A percentile compares a stretch with the other conserved stretches of the same genome.
These are phyloP conservation scores for Rhinichthys klamathensis DNA, from an alignment of 2,113 vertebrate genomes.

Conservation along the genomic window DNA sequence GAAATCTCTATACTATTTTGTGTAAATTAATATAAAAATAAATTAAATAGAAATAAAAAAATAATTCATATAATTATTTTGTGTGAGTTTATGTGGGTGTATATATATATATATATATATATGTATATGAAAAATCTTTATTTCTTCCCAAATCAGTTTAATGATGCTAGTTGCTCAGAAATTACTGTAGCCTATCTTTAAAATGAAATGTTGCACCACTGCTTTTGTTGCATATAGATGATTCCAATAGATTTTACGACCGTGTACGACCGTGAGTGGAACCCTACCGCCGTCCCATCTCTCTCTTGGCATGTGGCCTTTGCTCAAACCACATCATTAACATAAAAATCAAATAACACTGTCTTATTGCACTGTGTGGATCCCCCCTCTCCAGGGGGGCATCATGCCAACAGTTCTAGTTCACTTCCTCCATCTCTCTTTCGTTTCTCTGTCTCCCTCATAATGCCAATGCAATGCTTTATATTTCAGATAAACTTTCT, in stretches of 20 bases:
- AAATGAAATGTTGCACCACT: background rate
- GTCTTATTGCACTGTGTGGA: conserved; percentile 11
- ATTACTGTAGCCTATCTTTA: background rate
- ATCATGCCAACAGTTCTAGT: conserved; percentile 5
- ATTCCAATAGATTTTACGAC: background rate
- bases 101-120: too few species aligned
- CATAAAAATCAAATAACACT: conserved; percentile 27
- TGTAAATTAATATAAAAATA: background rate
- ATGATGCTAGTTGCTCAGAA: background rate
- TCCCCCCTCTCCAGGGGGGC: conserved; percentile 5
- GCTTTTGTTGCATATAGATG: background rate
- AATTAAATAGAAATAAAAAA: background rate
- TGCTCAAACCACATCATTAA: conserved; percentile 25
- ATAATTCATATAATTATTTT: background rate
- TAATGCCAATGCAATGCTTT: background rate
- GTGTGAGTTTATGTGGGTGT: background rate
- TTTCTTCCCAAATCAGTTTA: background rate
- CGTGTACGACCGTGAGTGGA: background rate
- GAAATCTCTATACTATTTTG: background rate
- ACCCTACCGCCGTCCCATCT: conserved; percentile 16
- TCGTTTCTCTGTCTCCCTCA: background rate
- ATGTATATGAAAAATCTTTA: too few species aligned
- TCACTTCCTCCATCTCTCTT: conserved; percentile 2
- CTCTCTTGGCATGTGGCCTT: conserved; percentile 32
- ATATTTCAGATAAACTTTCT: too few species aligned